A percentile compares a stretch with the other conserved stretches of the same genome.
Evolutionary conservation across 2,888 invertebrate species (phyloP).

Genomic region (Drosophila stalkeri): DNA sequence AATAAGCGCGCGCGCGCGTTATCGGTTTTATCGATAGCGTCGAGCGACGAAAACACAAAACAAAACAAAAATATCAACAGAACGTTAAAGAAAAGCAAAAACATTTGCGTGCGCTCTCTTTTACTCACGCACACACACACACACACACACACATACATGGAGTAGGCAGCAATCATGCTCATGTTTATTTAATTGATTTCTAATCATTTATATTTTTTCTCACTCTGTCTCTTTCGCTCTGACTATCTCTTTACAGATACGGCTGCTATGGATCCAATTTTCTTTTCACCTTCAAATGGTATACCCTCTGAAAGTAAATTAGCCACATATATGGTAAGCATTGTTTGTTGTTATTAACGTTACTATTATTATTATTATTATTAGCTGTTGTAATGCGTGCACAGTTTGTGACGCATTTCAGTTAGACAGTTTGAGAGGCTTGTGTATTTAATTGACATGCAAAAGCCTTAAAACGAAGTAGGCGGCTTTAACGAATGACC

Average conservation of each 20-base stretch:
- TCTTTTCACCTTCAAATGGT: conserved; percentile 89
- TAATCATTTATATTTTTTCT: conserved; percentile 49
- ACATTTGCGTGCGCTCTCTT: conserved; percentile 15
- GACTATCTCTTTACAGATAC: conserved; percentile 79
- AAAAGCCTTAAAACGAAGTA: conserved; percentile 16
- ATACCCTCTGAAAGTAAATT: conserved; percentile 94
- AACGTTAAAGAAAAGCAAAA: conserved; percentile 19
- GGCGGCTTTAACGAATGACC: conserved; percentile 23
- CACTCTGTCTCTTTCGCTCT: conserved; percentile 39
- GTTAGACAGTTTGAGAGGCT: conserved; percentile 29
- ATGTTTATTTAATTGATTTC: conserved; percentile 79
- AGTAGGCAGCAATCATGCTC: conserved; percentile 38
- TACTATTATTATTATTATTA: neutral
- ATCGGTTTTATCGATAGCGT: conserved; percentile 75
- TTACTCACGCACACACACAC: neutral
- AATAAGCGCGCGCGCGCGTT: conserved; percentile 52
- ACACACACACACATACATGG: conserved; percentile 1
- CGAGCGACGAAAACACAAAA: conserved; percentile 35
- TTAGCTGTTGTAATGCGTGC: neutral
- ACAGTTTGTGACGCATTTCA: conserved; percentile 20
- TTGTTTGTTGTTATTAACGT: conserved; percentile 12
- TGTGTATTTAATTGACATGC: conserved; percentile 7
- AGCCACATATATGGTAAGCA: conserved; percentile 92
- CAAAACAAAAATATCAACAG: conserved; percentile 22
- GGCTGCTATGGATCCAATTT: conserved; percentile 90